phyloP scores from a whole-genome alignment of 2,888 invertebrate species.

The Drosophila tripunctata region DNA sequence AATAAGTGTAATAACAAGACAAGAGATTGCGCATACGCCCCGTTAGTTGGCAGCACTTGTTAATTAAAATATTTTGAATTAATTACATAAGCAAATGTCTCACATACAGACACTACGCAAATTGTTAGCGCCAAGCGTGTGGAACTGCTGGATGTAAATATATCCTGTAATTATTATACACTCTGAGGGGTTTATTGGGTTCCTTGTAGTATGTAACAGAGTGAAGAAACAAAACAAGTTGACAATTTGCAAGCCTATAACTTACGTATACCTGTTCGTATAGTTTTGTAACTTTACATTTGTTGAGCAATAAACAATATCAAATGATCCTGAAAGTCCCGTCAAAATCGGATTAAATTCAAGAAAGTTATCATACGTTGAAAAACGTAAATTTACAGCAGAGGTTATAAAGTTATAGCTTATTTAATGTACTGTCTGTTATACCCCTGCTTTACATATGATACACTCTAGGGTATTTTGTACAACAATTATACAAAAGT shows the following conservation, averaged over 20 bases:
- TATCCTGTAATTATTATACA: not conserved
- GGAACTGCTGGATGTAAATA: not conserved
- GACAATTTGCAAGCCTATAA: too few relatives aligned
- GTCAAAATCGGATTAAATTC: too few relatives aligned
- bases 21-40: constrained; percentile 73
- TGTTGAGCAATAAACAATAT: too few relatives aligned
- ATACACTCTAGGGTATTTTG: constrained; percentile 6
- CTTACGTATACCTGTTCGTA: too few relatives aligned
- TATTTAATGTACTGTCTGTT: too few relatives aligned
- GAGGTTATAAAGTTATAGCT: too few relatives aligned
- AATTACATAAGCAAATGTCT: constrained; percentile 62
- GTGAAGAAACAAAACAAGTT: too few relatives aligned
- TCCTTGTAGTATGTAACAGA: not conserved
- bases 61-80: constrained; percentile 72
- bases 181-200: not conserved
- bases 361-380: too few relatives aligned
- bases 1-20: constrained; percentile 63
- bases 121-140: not conserved
- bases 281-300: too few relatives aligned
- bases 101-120: constrained; percentile 3
- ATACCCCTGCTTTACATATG: not conserved
- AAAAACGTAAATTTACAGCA: too few relatives aligned
- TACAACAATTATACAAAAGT: constrained; percentile 17
- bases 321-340: too few relatives aligned
- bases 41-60: constrained; percentile 47